A percentile compares a stretch with the other conserved stretches of the same genome.
Evolutionary conservation across 2,888 invertebrate species (phyloP).

Genomic region (Syritta pipiens): DNA sequence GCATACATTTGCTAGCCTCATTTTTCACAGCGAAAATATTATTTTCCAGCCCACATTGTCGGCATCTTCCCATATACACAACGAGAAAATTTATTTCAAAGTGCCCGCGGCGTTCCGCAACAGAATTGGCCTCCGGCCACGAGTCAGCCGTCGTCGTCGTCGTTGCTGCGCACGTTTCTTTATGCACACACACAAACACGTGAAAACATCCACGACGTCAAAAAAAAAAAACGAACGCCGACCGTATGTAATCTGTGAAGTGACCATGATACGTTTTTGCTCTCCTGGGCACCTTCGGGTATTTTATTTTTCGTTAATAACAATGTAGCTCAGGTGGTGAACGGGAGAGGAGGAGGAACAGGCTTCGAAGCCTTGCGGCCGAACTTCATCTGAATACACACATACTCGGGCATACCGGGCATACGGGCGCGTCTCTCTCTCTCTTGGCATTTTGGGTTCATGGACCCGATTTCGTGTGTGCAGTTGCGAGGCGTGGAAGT

Average conservation of each 20-base stretch:
- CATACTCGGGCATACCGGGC: constrained; percentile 38
- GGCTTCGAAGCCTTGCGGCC: constrained; percentile 60
- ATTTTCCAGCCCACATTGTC: constrained; percentile 71
- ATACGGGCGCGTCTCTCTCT: constrained; percentile 60
- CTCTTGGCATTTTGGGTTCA: constrained; percentile 47
- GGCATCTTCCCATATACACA: constrained; percentile 70
- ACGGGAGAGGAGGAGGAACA: constrained; percentile 65
- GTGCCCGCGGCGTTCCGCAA: constrained; percentile 66
- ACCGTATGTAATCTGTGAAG: constrained; percentile 49
- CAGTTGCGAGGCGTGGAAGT: constrained; percentile 4
- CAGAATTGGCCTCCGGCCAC: constrained; percentile 44
- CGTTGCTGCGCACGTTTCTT: constrained; percentile 64
- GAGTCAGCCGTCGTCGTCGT: constrained; percentile 36
- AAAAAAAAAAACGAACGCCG: background rate
- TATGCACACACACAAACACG: constrained; percentile 29
- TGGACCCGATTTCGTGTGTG: constrained; percentile 58
- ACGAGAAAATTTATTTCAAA: constrained; percentile 68
- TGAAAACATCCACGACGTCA: background rate
- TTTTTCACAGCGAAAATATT: constrained; percentile 71
- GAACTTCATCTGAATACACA: constrained; percentile 67
- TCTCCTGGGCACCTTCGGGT: constrained; percentile 61
- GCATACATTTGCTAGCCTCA: constrained; percentile 72
- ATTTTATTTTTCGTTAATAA: constrained; percentile 70
- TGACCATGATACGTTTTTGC: constrained; percentile 64
- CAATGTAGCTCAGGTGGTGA: constrained; percentile 63